Base-by-base conservation (phyloP, 2,797 vertebrate species). In the Simalia tracyae region DNA sequence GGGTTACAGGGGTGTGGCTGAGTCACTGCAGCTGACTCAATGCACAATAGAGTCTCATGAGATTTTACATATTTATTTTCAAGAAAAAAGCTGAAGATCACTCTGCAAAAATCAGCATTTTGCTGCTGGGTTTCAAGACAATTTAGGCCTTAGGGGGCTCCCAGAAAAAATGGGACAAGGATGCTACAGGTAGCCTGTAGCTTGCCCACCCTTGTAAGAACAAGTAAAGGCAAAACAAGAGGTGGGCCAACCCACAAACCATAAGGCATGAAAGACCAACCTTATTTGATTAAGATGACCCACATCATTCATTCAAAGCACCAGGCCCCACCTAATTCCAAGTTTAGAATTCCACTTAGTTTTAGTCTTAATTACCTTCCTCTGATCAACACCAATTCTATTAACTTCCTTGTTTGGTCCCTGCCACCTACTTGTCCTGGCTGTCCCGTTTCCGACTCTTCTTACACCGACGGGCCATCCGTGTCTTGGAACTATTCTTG, bases 401-500 rank as follows among this genome's bases (percentile, higher is more conserved):
- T n/a, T 57, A 19, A 57, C 6, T 4, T 22, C n/a, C 8, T 57
- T n/a, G 28, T n/a, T 31, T 59, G 54, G n/a, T 31, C 10, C 31
- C 5, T 0, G 2, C 0, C 3, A n/a, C 97, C 96, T 89, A 99
- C 99, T 98, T 97, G 97, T 99, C 99, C 86, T 99, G 99, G 42
- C 97, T 98, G 5, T 99, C 99, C 86, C 98, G 98, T 94, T 98
- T 98, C 91, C 98, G 98, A 97, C 98, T 98, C 94, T 97, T 98
- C 97, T 99, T 99, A 95, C 98, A 98, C 89, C 99, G 97, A 0
- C 98, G 97, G 0, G 99, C 99, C 99, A 99, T 99, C 96, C 99
- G 98, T 2, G 98, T 98, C 97, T 98, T 99, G 97, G 98, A 98
- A 95, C 98, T 98, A 86, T 98, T 98, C 95, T 98, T 99, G 86